Conservation (phyloP, 1,140 invertebrate genomes). For the Drosophila dunni region DNA sequence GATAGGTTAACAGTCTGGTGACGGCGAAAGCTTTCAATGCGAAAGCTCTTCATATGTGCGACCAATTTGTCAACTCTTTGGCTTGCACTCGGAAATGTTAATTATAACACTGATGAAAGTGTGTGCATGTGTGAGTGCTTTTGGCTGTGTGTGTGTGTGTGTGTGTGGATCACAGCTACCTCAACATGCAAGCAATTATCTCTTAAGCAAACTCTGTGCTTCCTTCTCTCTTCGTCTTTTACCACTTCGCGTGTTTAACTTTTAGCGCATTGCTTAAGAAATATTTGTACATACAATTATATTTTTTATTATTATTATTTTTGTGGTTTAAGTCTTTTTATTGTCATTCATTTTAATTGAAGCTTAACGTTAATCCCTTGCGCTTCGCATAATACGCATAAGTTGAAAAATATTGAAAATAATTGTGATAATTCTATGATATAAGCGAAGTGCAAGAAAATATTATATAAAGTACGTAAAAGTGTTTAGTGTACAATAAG, state of each 20-base stretch:
- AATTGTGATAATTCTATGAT: neutral
- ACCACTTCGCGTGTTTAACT: constrained; percentile 5
- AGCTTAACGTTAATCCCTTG: constrained; percentile 32
- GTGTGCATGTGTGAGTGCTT: neutral
- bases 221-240: neutral
- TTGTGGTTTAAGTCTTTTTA: neutral
- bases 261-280: neutral
- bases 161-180: constrained; percentile 15
- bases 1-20: constrained; percentile 12
- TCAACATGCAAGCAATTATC: constrained; percentile 29
- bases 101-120: constrained; percentile 6
- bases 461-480: too few relatives aligned
- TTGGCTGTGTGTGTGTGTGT: neutral
- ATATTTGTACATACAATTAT: neutral
- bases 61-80: constrained; percentile 7
- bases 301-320: neutral
- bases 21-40: constrained; percentile 37
- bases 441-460: too few relatives aligned
- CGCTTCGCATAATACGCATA: constrained; percentile 18
- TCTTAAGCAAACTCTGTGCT: constrained; percentile 9
- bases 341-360: constrained; percentile 34
- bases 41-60: constrained; percentile 20
- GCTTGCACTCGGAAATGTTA: constrained; percentile 33
- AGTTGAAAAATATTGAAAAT: too few relatives aligned
- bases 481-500: too few relatives aligned